A percentile compares a stretch with the other conserved stretches of the same genome.
phyloP scores from a whole-genome alignment of 1,140 invertebrate genomes.

The Conus ventricosus region DNA sequence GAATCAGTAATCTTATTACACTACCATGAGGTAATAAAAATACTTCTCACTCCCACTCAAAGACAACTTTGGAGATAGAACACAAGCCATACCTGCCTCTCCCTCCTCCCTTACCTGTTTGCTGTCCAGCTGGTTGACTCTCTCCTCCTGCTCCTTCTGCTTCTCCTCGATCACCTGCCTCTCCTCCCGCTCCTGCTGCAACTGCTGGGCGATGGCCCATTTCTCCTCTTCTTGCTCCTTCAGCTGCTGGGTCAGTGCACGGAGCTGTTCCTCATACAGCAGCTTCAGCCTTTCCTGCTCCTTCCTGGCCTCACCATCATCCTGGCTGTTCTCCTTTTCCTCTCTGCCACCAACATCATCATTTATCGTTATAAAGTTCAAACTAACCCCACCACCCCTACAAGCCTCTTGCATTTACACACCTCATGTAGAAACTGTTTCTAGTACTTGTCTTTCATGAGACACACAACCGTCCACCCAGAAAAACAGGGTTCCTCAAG shows the following conservation, averaged over 20 bases:
- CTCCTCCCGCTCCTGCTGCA: constrained; percentile 61
- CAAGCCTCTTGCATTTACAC: no score
- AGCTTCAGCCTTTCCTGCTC: constrained; percentile 10
- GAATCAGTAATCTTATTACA: no score
- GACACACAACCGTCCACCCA: no score
- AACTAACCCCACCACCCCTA: no score
- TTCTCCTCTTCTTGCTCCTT: constrained; percentile 73
- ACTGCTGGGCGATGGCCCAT: constrained; percentile 42
- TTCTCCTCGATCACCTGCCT: constrained; percentile 53
- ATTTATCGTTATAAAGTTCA: no score
- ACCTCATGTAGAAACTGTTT: no score
- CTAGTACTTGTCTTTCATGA: no score
- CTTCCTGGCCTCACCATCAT: constrained; percentile 13
- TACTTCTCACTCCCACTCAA: no score
- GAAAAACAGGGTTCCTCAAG: no score
- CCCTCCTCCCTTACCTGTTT: constrained; percentile 51
- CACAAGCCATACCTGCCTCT: no score
- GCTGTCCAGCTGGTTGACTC: constrained; percentile 39
- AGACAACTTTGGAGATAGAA: no score
- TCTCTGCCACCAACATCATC: not conserved
- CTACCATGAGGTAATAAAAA: no score
- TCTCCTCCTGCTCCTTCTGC: constrained; percentile 58
- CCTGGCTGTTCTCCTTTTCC: constrained; percentile 21
- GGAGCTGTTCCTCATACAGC: not conserved
- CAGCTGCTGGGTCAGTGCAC: constrained; percentile 76